Base-by-base conservation (phyloP, 2,888 invertebrate species). In the Hecatera dysodea region DNA sequence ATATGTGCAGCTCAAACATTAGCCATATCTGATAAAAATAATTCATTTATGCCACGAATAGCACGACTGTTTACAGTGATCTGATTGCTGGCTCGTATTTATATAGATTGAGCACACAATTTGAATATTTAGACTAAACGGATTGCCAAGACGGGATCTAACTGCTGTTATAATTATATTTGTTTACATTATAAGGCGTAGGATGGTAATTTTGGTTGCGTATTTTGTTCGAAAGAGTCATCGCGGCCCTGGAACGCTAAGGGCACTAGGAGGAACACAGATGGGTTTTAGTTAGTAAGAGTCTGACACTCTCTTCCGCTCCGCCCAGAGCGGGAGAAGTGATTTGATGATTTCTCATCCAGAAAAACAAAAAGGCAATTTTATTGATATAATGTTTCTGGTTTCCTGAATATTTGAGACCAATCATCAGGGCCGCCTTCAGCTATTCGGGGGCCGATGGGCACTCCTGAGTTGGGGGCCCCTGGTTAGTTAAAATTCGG, bases 21-120 rank as follows among this genome's bases (percentile, higher is more conserved):
- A 17, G 27, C 27, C 27, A 19, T 19, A 53, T 19, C 4, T 4
- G 29, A 53, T 53, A 53, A 27, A 53, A 53, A 19, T 36, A 46
- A 24, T 56, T 65, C 36, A 65, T 65, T 57, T 48, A 65, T 4
- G 59, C 24, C 27, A 12, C 19, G 15, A 42, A 70, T 11, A 15
- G 27, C 12, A 15, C 22, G 22, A 1, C 44, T 57, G 72, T 72
- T 52, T 24, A 59, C 39, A 29, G 15, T 15, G 39, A 39, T 29
- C 52, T 22, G 17, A 67, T 48, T 48, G 42, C 39, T 53, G 2
- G 33, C 33, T 44, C 27, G 15, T 62, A 46, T 62, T 68, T 44
- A 68, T 17, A 62, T 36, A 57, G 61, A 74, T 62, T 73, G 64
- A 57, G 68, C 27, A 62, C 65, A 53, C 64, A 27, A 65, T 68